Conservation (phyloP, 2,113 vertebrate species). For the Todiramphus chloris region DNA sequence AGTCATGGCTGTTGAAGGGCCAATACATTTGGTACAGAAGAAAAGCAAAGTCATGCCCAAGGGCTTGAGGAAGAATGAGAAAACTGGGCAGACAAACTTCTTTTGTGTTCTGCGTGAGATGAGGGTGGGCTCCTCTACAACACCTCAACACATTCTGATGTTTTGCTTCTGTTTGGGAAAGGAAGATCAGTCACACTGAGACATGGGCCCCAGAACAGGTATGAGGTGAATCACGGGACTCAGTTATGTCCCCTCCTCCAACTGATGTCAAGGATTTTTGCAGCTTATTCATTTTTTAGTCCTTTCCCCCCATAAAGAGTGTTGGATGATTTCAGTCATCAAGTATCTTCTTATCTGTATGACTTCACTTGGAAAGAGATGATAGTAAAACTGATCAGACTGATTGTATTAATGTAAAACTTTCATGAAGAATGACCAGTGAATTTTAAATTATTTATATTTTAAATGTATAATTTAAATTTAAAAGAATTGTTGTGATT, state of each 20-base stretch:
- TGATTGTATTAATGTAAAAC: neutral
- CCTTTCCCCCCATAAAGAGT: neutral
- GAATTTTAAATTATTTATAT: neutral
- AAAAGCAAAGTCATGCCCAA: neutral
- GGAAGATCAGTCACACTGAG: neutral
- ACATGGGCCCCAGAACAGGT: neutral
- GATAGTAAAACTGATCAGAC: neutral
- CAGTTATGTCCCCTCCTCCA: neutral
- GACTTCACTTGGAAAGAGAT: neutral
- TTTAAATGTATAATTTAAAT: neutral
- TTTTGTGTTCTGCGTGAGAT: neutral
- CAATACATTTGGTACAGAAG: neutral
- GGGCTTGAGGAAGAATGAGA: neutral
- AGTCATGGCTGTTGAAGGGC: neutral
- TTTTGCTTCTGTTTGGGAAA: neutral
- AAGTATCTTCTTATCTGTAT: neutral
- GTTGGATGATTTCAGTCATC: neutral
- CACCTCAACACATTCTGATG: rapidly evolving
- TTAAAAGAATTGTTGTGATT: neutral
- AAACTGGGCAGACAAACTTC: neutral
- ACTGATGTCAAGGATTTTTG: neutral
- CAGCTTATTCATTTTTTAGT: neutral
- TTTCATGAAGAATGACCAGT: neutral
- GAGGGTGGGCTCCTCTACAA: neutral
- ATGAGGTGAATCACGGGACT: neutral